Conservation (phyloP, 2,888 invertebrate species). For the Amphiduros pacificus region DNA sequence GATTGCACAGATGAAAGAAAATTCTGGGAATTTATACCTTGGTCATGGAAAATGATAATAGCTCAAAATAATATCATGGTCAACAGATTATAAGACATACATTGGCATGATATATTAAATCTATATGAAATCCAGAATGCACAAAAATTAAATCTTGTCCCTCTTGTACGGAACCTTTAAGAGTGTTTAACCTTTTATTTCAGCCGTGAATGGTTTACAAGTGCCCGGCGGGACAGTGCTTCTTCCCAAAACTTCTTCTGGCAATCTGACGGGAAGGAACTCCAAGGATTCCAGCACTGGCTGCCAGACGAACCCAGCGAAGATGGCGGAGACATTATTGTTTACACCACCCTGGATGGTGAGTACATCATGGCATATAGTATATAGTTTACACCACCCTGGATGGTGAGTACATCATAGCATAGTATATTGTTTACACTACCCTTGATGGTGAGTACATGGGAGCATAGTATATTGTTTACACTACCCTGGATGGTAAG, state of each 20-base stretch:
- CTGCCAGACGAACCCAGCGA: constrained; percentile 35
- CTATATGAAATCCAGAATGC: background rate
- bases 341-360: constrained; percentile 38
- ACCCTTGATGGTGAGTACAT: no score
- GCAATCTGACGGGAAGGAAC: constrained; percentile 75
- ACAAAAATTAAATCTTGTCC: background rate
- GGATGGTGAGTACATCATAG: no score
- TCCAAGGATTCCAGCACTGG: constrained; percentile 41
- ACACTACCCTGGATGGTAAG: no score
- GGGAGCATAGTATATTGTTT: no score
- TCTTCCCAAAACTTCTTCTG: constrained; percentile 35
- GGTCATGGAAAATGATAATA: no score
- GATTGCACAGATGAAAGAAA: no score
- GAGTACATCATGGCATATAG: background rate
- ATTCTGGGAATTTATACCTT: no score
- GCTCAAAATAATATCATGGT: no score
- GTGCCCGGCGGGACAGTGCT: constrained; percentile 62
- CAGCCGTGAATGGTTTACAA: constrained; percentile 81
- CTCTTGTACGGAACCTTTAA: background rate
- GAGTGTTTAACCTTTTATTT: background rate
- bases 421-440: no score
- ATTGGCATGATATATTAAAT: no score
- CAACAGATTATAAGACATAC: no score
- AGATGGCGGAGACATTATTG: constrained; percentile 59
- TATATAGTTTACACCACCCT: no score